phyloP scores from a whole-genome alignment of 2,113 vertebrate species.

The Piaya cayana region DNA sequence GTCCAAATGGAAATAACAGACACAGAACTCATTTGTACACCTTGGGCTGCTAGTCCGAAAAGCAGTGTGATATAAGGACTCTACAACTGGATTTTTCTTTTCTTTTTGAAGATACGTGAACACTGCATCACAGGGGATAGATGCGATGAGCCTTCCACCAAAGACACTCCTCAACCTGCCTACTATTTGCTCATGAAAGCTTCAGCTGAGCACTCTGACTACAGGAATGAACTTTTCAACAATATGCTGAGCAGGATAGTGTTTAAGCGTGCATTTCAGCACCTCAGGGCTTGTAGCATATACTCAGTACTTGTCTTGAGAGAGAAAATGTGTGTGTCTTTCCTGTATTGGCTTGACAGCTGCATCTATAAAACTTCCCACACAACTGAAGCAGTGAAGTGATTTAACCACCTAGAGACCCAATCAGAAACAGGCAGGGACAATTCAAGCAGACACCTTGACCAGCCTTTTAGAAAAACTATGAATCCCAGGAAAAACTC shows the following conservation, averaged over 20 bases:
- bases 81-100: neutral
- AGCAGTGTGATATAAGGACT: neutral
- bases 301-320: neutral
- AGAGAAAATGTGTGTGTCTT: neutral
- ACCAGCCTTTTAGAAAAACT: neutral
- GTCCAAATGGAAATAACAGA: rapidly evolving
- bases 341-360: neutral
- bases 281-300: neutral
- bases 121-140: rapidly evolving
- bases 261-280: neutral
- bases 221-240: neutral
- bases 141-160: rapidly evolving
- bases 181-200: neutral
- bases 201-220: neutral
- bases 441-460: neutral
- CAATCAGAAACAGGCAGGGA: neutral
- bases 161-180: neutral
- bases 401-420: neutral
- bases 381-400: neutral
- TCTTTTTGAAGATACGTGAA: neutral
- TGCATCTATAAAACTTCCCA: neutral
- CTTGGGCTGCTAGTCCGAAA: neutral
- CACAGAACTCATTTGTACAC: neutral
- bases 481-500: neutral
- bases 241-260: neutral